Conservation (phyloP, 2,888 invertebrate species). For the Drosophila robusta region DNA sequence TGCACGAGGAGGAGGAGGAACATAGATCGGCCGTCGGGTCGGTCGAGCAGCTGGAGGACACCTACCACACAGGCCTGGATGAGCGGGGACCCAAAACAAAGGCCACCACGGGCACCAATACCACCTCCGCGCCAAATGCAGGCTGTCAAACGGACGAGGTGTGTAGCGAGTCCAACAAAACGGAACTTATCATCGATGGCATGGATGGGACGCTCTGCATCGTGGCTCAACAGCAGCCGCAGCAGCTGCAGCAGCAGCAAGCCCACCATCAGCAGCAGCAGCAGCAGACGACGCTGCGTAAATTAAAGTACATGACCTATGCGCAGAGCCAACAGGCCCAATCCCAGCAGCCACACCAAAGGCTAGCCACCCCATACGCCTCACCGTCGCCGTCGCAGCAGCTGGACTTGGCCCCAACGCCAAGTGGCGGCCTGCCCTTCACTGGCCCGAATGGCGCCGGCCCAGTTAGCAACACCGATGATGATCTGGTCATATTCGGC, state of each 20-base stretch:
- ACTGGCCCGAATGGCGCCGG: constrained; percentile 17
- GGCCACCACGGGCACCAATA: constrained; percentile 27
- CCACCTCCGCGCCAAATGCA: constrained; percentile 21
- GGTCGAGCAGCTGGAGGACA: constrained; percentile 7
- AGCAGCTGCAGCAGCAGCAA: constrained; percentile 30
- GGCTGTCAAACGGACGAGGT: constrained; percentile 35
- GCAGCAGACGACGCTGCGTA: constrained; percentile 31
- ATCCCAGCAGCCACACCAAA: constrained; percentile 17
- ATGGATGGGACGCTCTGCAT: constrained; percentile 35
- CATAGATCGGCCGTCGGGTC: neutral
- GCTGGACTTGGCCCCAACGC: constrained; percentile 15
- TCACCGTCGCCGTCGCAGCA: constrained; percentile 43
- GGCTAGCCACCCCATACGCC: constrained; percentile 36
- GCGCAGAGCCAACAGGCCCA: constrained; percentile 16
- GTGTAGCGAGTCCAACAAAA: constrained; percentile 29
- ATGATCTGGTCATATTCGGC: constrained; percentile 75
- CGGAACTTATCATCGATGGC: constrained; percentile 52
- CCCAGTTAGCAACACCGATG: constrained; percentile 37
- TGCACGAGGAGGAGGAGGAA: constrained; percentile 33
- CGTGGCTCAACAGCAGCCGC: constrained; percentile 37
- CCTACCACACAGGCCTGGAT: constrained; percentile 15
- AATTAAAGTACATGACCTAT: constrained; percentile 29
- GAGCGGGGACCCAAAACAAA: constrained; percentile 6
- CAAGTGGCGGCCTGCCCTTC: constrained; percentile 25
- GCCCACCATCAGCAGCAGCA: constrained; percentile 11